These are phyloP conservation scores for Trichopria drosophilae DNA, from an alignment of 2,888 invertebrate species.

Conservation along the genomic window DNA sequence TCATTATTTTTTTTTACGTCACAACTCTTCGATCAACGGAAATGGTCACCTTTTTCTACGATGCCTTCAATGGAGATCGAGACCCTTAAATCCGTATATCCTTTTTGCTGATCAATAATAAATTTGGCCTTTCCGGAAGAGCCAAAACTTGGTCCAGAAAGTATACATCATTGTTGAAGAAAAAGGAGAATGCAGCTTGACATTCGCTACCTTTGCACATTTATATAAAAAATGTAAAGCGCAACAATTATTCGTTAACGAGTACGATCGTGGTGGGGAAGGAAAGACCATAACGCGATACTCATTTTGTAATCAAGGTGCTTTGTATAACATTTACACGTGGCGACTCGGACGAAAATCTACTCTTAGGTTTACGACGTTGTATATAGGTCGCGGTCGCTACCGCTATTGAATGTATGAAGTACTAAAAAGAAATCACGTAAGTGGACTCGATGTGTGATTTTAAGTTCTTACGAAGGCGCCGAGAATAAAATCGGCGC, in stretches of 20 bases:
- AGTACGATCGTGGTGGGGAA: constrained; percentile 7
- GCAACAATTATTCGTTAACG: constrained; percentile 8
- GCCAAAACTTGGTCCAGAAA: too few species aligned
- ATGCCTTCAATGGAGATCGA: too few species aligned
- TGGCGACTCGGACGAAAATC: constrained; percentile 22
- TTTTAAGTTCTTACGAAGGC: constrained; percentile 24
- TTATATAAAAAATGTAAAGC: constrained; percentile 15
- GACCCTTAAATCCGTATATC: too few species aligned
- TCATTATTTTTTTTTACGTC: too few species aligned
- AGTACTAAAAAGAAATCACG: constrained; percentile 22
- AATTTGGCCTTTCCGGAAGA: too few species aligned
- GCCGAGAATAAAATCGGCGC: constrained; percentile 11
- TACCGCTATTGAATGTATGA: constrained; percentile 16
- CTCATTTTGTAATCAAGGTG: constrained; percentile 50
- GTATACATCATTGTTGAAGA: too few species aligned
- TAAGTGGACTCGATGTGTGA: constrained; percentile 26
- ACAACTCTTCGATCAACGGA: too few species aligned
- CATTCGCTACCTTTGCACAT: constrained; percentile 20
- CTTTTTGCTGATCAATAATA: too few species aligned
- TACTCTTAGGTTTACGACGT: constrained; percentile 12
- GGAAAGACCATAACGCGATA: constrained; percentile 9
- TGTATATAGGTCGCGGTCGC: constrained; percentile 20
- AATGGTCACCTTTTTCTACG: too few species aligned
- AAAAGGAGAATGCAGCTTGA: too few species aligned
- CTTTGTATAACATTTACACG: constrained; percentile 41